These are phyloP conservation scores for Theocolax elegans DNA, from an alignment of 1,140 invertebrate species.

Conservation along the genomic window DNA sequence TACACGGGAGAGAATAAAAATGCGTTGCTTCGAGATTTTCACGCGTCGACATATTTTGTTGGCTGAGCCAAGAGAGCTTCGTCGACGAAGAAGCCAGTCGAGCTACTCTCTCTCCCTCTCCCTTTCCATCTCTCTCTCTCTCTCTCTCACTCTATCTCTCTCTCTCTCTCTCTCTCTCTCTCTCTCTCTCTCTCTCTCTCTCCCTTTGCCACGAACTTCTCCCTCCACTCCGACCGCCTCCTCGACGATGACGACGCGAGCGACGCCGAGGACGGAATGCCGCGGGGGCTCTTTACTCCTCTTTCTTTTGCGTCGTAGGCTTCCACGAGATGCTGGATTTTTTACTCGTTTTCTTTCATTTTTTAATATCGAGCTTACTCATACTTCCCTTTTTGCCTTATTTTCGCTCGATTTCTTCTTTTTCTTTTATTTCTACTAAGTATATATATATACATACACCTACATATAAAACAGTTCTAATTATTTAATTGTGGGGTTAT, in stretches of 20 bases:
- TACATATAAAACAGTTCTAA: no score
- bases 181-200: no score
- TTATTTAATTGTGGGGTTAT: no score
- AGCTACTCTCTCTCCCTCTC: slow-evolving; percentile 33
- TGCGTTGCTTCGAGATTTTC: no score
- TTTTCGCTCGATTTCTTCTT: not conserved
- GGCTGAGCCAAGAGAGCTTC: no score
- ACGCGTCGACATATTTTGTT: no score
- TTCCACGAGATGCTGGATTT: no score
- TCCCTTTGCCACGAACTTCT: slow-evolving; percentile 17
- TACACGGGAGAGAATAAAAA: no score
- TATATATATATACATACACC: no score
- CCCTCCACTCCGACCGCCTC: slow-evolving; percentile 9
- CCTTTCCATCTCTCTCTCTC: slow-evolving; percentile 10
- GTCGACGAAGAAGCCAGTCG: no score
- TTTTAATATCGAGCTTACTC: no score
- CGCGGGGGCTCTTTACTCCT: not conserved
- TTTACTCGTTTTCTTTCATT: no score
- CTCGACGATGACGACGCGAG: slow-evolving; percentile 22
- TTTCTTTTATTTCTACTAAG: not conserved
- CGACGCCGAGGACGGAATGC: slow-evolving; percentile 26
- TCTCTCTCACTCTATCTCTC: slow-evolving; percentile 31
- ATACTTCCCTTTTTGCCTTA: not conserved
- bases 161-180: slow-evolving; percentile 15
- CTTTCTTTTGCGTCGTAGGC: not conserved